Evolutionary conservation across 2,888 invertebrate genomes (phyloP), one percentile per base, ranked within the genome.

Genomic region (Eupsilia transversa): DNA sequence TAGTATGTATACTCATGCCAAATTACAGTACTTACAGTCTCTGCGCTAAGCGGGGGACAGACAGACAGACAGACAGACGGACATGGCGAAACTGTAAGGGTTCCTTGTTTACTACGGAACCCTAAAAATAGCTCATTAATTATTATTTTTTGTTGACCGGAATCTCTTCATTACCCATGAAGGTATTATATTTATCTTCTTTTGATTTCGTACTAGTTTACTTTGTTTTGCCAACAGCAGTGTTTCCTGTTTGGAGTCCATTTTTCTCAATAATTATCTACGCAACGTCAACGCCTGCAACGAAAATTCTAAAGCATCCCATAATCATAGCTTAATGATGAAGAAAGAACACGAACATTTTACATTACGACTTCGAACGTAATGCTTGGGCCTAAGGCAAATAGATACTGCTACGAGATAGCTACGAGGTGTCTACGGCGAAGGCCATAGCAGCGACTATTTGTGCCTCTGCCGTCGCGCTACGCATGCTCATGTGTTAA

Each of bases 341-440:
- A 23, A 43, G 9, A 49, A 27, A 60, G 7, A 54, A 49, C 23
- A 61, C 6, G 12, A 41, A 52, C 3, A 10, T 33, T 61, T 43
- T 23, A 63, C 30, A 38, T 5, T 46, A 41, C 33, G 7, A 70
- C 17, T 56, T 17, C 20, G 7, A 56, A 41, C 27, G 17, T 49
- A 23, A 49, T 74, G n/a, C 27, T 41, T 9, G 38, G 3, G 12
- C 14, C 27, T 43, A 17, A 57, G 20, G 20, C 20, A 68, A 14
- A 41, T 41, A 57, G 23, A 49, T 30, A 65, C 17, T 33, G 49
- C 78, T 78, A 74, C 78, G 68, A 78, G 20, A 57, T 33, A 0
- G 30, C 65, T 77, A 74, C 33, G 56, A 77, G 20, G 3, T 57
- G 23, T 46, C 68, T 74, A 77, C 78, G 46, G 23, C 79, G 52